Percentiles rank a stretch among this genome's conserved stretches.
Evolutionary conservation across 2,888 invertebrate species (phyloP).

Genomic region (Torymus texanus): DNA sequence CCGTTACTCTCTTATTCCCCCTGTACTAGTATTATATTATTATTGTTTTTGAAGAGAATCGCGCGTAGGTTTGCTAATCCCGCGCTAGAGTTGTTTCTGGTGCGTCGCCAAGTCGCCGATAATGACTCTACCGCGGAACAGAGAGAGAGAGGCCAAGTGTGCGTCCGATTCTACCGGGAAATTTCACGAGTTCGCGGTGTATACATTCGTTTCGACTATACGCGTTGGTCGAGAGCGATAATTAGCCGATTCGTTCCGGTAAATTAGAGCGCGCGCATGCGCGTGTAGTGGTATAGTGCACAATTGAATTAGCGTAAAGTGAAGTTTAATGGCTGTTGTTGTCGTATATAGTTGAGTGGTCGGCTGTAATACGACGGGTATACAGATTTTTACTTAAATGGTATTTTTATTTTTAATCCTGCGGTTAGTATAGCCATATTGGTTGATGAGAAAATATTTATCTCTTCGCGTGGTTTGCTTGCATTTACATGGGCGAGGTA

Average conservation of each 20-base stretch:
- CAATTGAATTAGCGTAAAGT: background rate
- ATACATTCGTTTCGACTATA: background rate
- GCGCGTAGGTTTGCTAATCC: slow-evolving; percentile 27
- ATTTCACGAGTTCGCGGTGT: slow-evolving; percentile 14
- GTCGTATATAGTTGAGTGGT: background rate
- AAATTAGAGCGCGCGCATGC: background rate
- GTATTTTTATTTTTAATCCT: too few relatives aligned
- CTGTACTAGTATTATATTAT: slow-evolving; percentile 41
- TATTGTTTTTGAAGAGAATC: slow-evolving; percentile 43
- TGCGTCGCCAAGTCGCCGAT: slow-evolving; percentile 50
- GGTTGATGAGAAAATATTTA: too few relatives aligned
- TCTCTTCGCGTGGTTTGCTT: too few relatives aligned
- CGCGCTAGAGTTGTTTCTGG: slow-evolving; percentile 47
- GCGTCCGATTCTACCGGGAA: slow-evolving; percentile 12
- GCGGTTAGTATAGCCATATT: too few relatives aligned
- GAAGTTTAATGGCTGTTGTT: slow-evolving; percentile 1
- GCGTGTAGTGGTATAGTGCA: background rate
- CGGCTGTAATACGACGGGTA: too few relatives aligned
- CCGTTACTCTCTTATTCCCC: slow-evolving; percentile 8
- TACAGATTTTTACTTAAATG: too few relatives aligned
- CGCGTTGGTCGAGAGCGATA: background rate
- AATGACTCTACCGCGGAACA: slow-evolving; percentile 27
- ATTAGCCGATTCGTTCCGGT: slow-evolving; percentile 23
- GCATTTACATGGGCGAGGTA: too few relatives aligned
- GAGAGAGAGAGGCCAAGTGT: background rate